Base-by-base conservation (phyloP, 2,888 invertebrate species). In the Ophion ellenae region DNA sequence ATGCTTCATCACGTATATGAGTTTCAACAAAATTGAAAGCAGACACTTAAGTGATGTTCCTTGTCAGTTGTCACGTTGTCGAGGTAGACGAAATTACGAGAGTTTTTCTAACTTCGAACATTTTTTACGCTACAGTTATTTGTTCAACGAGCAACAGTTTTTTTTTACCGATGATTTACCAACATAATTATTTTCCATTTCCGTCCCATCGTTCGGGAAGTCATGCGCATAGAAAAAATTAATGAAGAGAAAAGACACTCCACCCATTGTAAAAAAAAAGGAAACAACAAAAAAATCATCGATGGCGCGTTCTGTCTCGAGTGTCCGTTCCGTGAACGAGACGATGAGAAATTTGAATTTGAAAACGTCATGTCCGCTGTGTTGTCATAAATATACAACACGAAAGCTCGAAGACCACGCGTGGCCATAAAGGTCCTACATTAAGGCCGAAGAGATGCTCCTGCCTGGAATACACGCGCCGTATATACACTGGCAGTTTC, bases 381-480 rank as follows among this genome's bases (percentile, higher is more conserved):
- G 69, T 74, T 78, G 32, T 45, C 24, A 53, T 45, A 10, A 10
- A 14, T 63, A 63, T n/a, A 40, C 24, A 67, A 69, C 20, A 59
- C 57, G 57, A 69, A 59, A 14, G 61, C 61, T n/a, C 17, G 40
- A 59, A 10, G 77, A 78, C 70, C 59, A 79, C 74, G 70, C 81
- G 82, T 59, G 20, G 20, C 74, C 82, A 66, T 20, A 64, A 75
- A 66, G 61, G 36, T 64, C 61, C 61, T 74, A 75, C 64, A 75
- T 78, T 69, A 66, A 78, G 78, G 74, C 70, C n/a, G 53, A 64
- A 75, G 40, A 82, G 78, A 61, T 28, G 57, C 75, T 85, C 67
- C 71, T 80, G 83, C 79, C 57, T 53, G 61, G 79, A 83, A 79
- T 83, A 83, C 85, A 70, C 20, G 20, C 74, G 1, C 45, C 59